Base-by-base conservation (phyloP, 2,888 invertebrate genomes). In the Teleogryllus oceanicus region DNA sequence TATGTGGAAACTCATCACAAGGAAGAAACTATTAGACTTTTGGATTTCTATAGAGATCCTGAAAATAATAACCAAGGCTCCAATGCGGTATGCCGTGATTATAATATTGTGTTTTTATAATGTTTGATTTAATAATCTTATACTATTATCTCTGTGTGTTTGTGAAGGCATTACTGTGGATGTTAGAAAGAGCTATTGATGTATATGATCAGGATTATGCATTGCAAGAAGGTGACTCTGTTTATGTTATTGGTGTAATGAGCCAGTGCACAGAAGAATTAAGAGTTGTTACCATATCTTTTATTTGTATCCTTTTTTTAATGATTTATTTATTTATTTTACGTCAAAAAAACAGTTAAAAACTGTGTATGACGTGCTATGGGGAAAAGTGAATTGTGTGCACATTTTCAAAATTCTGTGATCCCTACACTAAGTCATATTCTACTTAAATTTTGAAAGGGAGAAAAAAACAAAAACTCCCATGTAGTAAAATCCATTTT, bases 41-140 rank as follows among this genome's bases (percentile, higher is more conserved):
- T 62, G 62, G n/a, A 62, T 62, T 62, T 62, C 62, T 62, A 16
- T 62, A 62, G 62, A 62, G 62, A 62, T 18, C 62, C 62, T 62
- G 62, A 62, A 62, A 62, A 62, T 62, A 62, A 4, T 62, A 18
- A 62, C 10, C n/a, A 18, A n/a, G 13, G 16, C 5, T 13, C 16
- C 4, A 62, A 8, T n/a, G n/a, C 8, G 62, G 62, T 62, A 62
- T 18, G 13, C 8, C 5, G 8, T 37, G 37, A 37, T 37, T 37
- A 37, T 37, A 37, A 37, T 8, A 8, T 8, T 37, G 37, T 37
- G 8, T 37, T 37, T 37, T 37, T 8, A 1, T 37, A 2, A 37
- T 37, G 24, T 37, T 37, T 37, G 37, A 8, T 37, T 37, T 5
- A 8, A 8, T 37, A 8, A 37, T 37, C 1, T 1, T 37, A 8